Evolutionary conservation across 2,888 invertebrate genomes (phyloP), one percentile per base, ranked within the genome.

Genomic region (Epirrhoe tristata): DNA sequence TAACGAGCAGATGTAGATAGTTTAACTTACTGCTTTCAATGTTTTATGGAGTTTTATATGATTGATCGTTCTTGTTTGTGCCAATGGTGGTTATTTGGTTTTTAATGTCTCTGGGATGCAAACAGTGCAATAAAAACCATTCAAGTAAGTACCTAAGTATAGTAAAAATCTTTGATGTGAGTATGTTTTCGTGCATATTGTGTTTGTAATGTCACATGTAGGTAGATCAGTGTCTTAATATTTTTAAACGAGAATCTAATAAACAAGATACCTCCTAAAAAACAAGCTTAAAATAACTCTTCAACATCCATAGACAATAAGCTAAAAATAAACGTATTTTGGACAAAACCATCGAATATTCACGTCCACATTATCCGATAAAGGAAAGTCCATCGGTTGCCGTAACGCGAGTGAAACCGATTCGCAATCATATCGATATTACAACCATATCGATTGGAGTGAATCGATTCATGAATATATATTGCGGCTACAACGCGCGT

Each of bases 391-490:
- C 7, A 59, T 59, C 36, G 31, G 43, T 67, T 53, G 17, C 34
- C 31, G 16, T 36, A 50, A 60, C 58, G 63, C 61, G 67, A 57
- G 63, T 62, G 69, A 70, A 73, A 78, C 58, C 68, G 81, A 67
- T 59, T 60, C 74, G 84, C 82, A 80, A 86, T 87, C 83, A 84
- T 84, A 86, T 82, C 77, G 81, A 81, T 84, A 86, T 87, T 85
- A 86, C 71, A 54, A 59, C 66, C 61, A 70, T 74, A 71, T 73
- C 81, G 79, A 72, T 73, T 77, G 75, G 78, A 74, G 69, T 70
- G 75, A 79, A 83, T 82, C 83, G 83, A 85, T 84, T 86, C 86
- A 88, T 87, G 87, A 87, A 88, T 87, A 87, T 81, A 84, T 86
- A 87, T 72, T 66, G 68, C 68, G 61, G 63, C 53, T 56, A 67